Conservation (phyloP, 1,140 invertebrate genomes). For the Achroia grisella region DNA sequence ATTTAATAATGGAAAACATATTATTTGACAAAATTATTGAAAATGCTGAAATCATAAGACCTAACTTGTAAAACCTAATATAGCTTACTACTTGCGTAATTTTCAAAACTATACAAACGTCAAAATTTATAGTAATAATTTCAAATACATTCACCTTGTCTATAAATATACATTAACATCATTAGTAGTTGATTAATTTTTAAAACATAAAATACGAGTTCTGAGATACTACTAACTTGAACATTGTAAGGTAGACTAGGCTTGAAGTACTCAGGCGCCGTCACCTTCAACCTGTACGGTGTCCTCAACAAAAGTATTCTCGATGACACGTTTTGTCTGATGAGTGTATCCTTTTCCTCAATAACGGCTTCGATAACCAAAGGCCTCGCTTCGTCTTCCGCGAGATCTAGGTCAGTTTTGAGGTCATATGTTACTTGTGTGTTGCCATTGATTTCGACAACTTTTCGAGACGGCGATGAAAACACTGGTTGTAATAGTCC, state of each 20-base stretch:
- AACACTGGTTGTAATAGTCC: constrained; percentile 86
- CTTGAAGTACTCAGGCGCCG: constrained; percentile 90
- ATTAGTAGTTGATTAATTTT: too few relatives aligned
- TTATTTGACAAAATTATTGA: too few relatives aligned
- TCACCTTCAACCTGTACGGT: constrained; percentile 87
- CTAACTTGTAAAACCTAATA: too few relatives aligned
- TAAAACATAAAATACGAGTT: too few relatives aligned
- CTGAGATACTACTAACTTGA: constrained; percentile 83
- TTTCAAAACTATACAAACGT: too few relatives aligned
- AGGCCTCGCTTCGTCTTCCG: constrained; percentile 83
- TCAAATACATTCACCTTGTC: too few relatives aligned
- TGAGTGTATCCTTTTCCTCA: constrained; percentile 85
- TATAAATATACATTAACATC: too few relatives aligned
- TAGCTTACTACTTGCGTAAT: too few relatives aligned
- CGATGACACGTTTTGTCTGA: constrained; percentile 86
- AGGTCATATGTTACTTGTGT: constrained; percentile 82
- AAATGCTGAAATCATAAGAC: too few relatives aligned
- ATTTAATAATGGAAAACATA: too few relatives aligned
- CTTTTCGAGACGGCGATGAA: constrained; percentile 82
- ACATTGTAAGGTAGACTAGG: constrained; percentile 88
- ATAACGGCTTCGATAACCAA: constrained; percentile 86
- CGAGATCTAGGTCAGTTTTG: constrained; percentile 81
- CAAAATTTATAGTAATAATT: too few relatives aligned
- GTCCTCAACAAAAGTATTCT: constrained; percentile 85
- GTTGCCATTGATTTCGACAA: constrained; percentile 86